A percentile compares a stretch with the other conserved stretches of the same genome.
phyloP scores from a whole-genome alignment of 2,888 invertebrate species.

The Heliconius sara region DNA sequence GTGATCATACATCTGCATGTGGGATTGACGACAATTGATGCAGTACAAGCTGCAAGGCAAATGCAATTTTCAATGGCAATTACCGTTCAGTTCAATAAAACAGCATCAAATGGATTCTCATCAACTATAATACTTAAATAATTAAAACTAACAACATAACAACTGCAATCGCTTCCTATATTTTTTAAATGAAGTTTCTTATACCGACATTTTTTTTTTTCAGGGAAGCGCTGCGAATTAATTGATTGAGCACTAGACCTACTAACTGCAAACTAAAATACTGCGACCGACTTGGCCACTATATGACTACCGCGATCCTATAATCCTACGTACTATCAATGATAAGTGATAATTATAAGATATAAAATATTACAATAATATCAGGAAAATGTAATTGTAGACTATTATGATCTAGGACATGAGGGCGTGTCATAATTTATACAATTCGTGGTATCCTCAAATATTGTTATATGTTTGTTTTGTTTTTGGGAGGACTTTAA shows the following conservation, averaged over 20 bases:
- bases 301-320: constrained; percentile 61
- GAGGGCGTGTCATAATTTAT: not conserved
- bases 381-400: not conserved
- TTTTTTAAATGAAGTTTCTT: constrained; percentile 9
- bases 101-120: constrained; percentile 34
- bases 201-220: constrained; percentile 22
- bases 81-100: constrained; percentile 54
- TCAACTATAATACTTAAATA: constrained; percentile 34
- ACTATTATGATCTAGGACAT: not conserved
- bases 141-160: constrained; percentile 27
- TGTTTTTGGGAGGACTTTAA: not conserved
- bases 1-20: constrained; percentile 53
- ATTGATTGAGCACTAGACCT: constrained; percentile 46
- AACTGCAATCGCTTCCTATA: not conserved
- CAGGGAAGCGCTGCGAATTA: constrained; percentile 30
- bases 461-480: not conserved
- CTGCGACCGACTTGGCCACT: constrained; percentile 72
- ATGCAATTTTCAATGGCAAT: constrained; percentile 76
- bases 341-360: constrained; percentile 11
- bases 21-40: constrained; percentile 65
- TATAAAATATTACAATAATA: not conserved
- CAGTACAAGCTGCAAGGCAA: constrained; percentile 66
- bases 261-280: constrained; percentile 63
- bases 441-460: not conserved
- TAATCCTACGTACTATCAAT: constrained; percentile 35